Evolutionary conservation across 2,888 invertebrate species (phyloP).

Genomic region (Falcaria lacertinaria): DNA sequence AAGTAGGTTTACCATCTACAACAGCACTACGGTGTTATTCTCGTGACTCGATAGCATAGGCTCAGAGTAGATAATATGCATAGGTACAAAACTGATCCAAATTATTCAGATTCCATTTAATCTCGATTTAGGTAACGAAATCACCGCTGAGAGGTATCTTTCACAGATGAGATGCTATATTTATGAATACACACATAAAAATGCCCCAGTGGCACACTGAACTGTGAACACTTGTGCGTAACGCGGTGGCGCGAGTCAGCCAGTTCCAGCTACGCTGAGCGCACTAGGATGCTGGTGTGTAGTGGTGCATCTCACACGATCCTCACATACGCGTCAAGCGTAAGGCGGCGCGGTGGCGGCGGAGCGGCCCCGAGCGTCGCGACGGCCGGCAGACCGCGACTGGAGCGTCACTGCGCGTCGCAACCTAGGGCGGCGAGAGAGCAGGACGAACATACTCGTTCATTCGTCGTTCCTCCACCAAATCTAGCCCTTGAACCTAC

Average conservation of each 20-base stretch:
- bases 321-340: constrained; percentile 41
- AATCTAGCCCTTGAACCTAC: constrained; percentile 74
- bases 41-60: constrained; percentile 60
- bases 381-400: constrained; percentile 79
- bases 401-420: constrained; percentile 73
- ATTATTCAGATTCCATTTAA: constrained; percentile 21
- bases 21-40: not conserved
- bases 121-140: constrained; percentile 17
- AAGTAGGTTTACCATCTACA: constrained; percentile 18
- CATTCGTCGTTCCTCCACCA: constrained; percentile 49
- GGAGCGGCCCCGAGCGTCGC: constrained; percentile 74
- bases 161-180: constrained; percentile 29
- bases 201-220: constrained; percentile 59
- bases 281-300: constrained; percentile 37
- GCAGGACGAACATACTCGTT: constrained; percentile 67
- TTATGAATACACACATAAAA: constrained; percentile 48
- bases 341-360: constrained; percentile 67
- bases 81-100: constrained; percentile 27
- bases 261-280: constrained; percentile 28
- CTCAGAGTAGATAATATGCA: too few relatives aligned
- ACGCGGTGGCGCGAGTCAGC: constrained; percentile 25
- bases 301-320: constrained; percentile 61
- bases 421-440: constrained; percentile 72
- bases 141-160: constrained; percentile 26
- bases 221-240: constrained; percentile 29